Evolutionary conservation across 2,113 vertebrate genomes (phyloP).

Genomic region (Otus sunia): DNA sequence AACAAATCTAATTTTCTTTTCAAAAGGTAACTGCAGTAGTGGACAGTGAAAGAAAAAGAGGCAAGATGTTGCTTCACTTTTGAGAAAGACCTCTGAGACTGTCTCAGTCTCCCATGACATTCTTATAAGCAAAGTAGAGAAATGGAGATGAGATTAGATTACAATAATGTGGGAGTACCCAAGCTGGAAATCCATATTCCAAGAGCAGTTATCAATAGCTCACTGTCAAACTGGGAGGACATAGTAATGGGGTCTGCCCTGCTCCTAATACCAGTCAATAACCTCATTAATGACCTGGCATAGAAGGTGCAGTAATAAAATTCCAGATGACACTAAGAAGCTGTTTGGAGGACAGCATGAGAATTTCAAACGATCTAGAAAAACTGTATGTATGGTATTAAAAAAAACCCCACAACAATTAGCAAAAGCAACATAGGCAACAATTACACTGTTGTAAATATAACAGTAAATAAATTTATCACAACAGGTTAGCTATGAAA

Average conservation of each 20-base stretch:
- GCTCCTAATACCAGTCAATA: slow-evolving; percentile 23
- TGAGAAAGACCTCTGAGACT: background rate
- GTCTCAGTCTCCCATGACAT: background rate
- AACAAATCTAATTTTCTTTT: background rate
- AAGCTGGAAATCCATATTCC: slow-evolving; percentile 40
- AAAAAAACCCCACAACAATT: background rate
- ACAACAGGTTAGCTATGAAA: background rate
- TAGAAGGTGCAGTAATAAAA: background rate
- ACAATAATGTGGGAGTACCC: background rate
- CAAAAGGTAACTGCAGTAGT: background rate
- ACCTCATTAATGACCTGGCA: background rate
- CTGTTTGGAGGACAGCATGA: background rate
- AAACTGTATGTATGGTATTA: background rate
- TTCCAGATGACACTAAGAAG: background rate
- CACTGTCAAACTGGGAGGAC: background rate
- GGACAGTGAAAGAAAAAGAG: background rate
- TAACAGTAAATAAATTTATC: background rate
- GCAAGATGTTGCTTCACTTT: background rate
- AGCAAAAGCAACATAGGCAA: background rate
- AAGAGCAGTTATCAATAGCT: slow-evolving; percentile 33
- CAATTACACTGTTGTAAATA: background rate
- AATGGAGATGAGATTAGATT: background rate
- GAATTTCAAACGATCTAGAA: background rate
- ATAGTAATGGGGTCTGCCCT: background rate
- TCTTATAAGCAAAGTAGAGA: background rate